Evolutionary conservation across 2,888 invertebrate species (phyloP).

Genomic region (Volucella bombylans): DNA sequence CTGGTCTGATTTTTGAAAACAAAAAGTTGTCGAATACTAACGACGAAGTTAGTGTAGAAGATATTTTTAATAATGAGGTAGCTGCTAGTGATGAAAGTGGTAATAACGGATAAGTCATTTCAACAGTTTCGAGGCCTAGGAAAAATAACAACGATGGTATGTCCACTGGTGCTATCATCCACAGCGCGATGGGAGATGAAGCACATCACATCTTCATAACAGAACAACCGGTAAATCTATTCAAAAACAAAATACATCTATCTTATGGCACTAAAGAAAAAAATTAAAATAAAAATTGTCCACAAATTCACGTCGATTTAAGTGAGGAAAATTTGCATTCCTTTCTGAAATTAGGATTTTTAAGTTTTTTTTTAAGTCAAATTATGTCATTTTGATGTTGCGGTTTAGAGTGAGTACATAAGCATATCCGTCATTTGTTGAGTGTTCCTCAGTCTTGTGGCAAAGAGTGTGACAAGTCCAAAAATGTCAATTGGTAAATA

Average conservation of each 20-base stretch:
- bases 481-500: too few relatives aligned
- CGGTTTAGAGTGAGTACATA: too few relatives aligned
- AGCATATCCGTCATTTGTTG: too few relatives aligned
- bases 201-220: conserved; percentile 42
- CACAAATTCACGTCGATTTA: conserved; percentile 21
- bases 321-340: too few relatives aligned
- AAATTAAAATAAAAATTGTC: conserved; percentile 48
- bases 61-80: conserved; percentile 31
- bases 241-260: conserved; percentile 12
- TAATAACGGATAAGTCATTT: conserved; percentile 18
- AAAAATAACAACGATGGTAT: conserved; percentile 12
- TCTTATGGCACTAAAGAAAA: conserved; percentile 14
- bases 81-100: neutral
- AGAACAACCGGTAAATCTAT: conserved; percentile 47
- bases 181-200: conserved; percentile 8
- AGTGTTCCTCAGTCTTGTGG: too few relatives aligned
- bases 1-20: neutral
- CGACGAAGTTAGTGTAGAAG: neutral
- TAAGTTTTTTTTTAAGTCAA: too few relatives aligned
- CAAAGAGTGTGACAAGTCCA: too few relatives aligned
- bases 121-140: neutral
- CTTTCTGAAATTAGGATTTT: too few relatives aligned
- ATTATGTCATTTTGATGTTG: too few relatives aligned
- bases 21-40: neutral
- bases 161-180: conserved; percentile 25